These are phyloP conservation scores for Podocnemis expansa DNA, from an alignment of 2,113 vertebrate genomes.

Conservation along the genomic window DNA sequence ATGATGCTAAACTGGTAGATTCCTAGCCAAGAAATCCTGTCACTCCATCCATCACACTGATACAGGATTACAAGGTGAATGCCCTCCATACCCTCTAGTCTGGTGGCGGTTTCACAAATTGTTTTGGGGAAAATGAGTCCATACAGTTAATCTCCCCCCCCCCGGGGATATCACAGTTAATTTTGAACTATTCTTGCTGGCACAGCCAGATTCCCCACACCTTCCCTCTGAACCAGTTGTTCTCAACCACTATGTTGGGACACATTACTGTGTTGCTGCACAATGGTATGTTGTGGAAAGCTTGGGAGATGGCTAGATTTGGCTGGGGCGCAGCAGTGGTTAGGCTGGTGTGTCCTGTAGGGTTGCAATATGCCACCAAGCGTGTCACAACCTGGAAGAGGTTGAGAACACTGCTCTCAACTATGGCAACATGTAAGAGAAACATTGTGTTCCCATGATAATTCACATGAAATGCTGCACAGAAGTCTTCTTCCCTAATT, in stretches of 20 bases:
- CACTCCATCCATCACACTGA: accelerated
- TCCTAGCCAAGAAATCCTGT: not conserved
- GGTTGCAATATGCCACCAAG: too few species aligned
- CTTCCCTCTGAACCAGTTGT: conserved; percentile 15
- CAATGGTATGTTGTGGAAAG: too few species aligned
- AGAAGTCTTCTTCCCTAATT: not conserved
- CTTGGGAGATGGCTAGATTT: too few species aligned
- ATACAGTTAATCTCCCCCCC: conserved; percentile 38
- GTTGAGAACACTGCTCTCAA: too few species aligned
- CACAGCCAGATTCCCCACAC: not conserved
- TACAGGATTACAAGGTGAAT: accelerated
- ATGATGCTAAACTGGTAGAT: accelerated
- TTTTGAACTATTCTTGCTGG: not conserved
- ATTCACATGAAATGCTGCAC: accelerated
- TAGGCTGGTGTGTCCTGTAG: too few species aligned
- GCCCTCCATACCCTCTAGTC: not conserved
- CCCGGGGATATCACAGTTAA: not conserved
- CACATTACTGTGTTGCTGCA: too few species aligned
- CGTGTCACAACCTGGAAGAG: too few species aligned
- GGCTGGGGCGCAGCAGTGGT: too few species aligned
- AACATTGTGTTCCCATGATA: not conserved
- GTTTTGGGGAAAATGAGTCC: not conserved
- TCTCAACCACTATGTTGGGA: too few species aligned
- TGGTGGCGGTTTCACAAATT: not conserved
- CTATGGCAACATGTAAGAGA: not conserved